A percentile compares a stretch with the other conserved stretches of the same genome.
phyloP scores from a whole-genome alignment of 2,797 vertebrate genomes.

The Poeciliopsis infans region DNA sequence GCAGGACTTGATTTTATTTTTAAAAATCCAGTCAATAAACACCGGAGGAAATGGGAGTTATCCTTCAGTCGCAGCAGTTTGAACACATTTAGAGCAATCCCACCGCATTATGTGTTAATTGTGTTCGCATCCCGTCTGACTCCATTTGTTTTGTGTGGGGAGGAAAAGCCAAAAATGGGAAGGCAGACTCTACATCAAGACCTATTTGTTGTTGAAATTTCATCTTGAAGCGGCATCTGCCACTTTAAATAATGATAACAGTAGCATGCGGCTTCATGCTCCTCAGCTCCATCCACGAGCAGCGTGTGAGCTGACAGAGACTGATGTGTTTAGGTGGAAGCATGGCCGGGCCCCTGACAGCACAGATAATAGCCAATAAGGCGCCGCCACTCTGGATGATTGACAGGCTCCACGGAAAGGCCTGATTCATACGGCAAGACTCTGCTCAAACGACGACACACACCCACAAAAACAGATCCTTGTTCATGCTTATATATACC shows the following conservation, averaged over 20 bases:
- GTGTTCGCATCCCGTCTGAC: not conserved
- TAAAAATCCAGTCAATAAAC: not conserved
- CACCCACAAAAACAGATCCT: conserved; percentile 1
- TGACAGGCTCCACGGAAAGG: conserved; percentile 86
- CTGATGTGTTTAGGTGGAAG: conserved; percentile 66
- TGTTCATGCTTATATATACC: not conserved
- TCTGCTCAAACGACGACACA: conserved; percentile 23
- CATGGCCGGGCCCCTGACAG: conserved; percentile 74
- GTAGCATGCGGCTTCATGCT: conserved; percentile 50
- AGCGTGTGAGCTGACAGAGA: conserved; percentile 69
- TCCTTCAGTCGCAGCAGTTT: not conserved
- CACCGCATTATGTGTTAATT: not conserved
- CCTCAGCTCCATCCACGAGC: conserved; percentile 50
- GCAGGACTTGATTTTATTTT: not conserved
- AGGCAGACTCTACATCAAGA: not conserved
- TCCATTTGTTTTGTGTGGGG: conserved; percentile 2
- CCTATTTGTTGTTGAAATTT: conserved; percentile 28
- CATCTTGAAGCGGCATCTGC: conserved; percentile 18
- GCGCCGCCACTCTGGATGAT: conserved; percentile 86
- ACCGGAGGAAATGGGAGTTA: not conserved
- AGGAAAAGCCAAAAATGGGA: not conserved
- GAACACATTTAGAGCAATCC: conserved; percentile 5
- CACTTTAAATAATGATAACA: conserved; percentile 51
- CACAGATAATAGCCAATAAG: conserved; percentile 97
- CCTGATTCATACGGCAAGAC: conserved; percentile 65